Percentiles rank a stretch among this genome's conserved stretches.
phyloP scores from a whole-genome alignment of 1,140 invertebrate species.

The Lucilia sericata region DNA sequence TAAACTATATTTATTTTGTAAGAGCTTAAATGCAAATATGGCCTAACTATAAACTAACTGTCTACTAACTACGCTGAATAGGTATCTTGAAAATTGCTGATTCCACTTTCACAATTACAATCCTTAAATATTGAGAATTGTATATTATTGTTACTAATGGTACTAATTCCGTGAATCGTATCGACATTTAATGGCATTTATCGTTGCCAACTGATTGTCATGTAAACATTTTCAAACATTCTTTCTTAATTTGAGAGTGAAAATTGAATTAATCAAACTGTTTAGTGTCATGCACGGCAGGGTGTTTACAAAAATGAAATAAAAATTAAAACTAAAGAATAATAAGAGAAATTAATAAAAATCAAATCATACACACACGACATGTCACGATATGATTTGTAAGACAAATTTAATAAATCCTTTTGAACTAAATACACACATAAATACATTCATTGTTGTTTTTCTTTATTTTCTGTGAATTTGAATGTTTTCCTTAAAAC shows the following conservation, averaged over 20 bases:
- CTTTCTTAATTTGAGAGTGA: neutral
- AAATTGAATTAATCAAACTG: neutral
- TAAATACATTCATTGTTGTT: neutral
- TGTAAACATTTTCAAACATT: neutral
- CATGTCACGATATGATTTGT: constrained; percentile 26
- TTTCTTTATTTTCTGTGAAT: neutral
- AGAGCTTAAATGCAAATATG: too few species aligned
- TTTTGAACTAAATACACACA: neutral
- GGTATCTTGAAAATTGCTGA: too few species aligned
- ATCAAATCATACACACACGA: constrained; percentile 26
- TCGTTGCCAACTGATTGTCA: neutral
- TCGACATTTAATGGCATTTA: neutral
- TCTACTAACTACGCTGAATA: too few species aligned
- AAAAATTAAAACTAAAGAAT: neutral
- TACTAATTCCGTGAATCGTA: too few species aligned
- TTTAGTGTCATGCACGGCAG: neutral
- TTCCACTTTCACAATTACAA: too few species aligned
- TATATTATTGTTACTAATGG: too few species aligned
- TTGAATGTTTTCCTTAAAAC: neutral
- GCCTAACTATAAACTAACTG: too few species aligned
- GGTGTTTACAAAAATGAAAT: neutral
- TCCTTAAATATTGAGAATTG: too few species aligned
- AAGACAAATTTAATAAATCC: neutral
- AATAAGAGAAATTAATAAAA: constrained; percentile 25
- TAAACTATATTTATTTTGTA: too few species aligned